Evolutionary conservation across 2,888 invertebrate species (phyloP).

Genomic region (Tromatobia lineatoria): DNA sequence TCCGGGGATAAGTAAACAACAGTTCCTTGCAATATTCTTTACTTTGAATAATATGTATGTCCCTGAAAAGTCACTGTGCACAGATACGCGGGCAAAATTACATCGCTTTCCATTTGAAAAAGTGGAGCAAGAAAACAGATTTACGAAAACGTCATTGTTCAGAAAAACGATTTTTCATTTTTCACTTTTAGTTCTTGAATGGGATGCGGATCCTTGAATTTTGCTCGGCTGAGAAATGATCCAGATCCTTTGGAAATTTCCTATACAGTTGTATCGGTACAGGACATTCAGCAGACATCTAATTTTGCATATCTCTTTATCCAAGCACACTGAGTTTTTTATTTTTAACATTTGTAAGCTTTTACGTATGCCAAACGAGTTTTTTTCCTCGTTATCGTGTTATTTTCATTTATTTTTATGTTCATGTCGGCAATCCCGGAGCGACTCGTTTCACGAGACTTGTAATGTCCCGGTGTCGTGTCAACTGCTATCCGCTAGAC

Average conservation of each 20-base stretch:
- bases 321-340: constrained; percentile 21
- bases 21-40: no score
- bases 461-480: constrained; percentile 19
- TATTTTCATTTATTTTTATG: constrained; percentile 36
- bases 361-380: constrained; percentile 40
- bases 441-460: constrained; percentile 22
- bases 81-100: no score
- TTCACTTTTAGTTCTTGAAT: no score
- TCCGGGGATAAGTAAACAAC: no score
- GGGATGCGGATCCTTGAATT: not conserved
- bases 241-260: no score
- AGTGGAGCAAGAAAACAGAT: no score
- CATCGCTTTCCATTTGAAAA: no score
- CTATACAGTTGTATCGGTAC: no score
- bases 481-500: constrained; percentile 19
- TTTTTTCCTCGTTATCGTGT: constrained; percentile 13
- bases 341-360: constrained; percentile 7
- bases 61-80: no score
- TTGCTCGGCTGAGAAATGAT: not conserved
- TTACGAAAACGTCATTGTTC: no score
- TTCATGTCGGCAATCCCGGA: constrained; percentile 11
- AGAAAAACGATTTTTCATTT: no score
- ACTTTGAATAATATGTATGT: no score
- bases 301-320: constrained; percentile 17
- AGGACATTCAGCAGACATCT: constrained; percentile 25